A percentile compares a stretch with the other conserved stretches of the same genome.
These are phyloP conservation scores for Halichoeres trimaculatus DNA, from an alignment of 2,113 vertebrate species.

Conservation along the genomic window DNA sequence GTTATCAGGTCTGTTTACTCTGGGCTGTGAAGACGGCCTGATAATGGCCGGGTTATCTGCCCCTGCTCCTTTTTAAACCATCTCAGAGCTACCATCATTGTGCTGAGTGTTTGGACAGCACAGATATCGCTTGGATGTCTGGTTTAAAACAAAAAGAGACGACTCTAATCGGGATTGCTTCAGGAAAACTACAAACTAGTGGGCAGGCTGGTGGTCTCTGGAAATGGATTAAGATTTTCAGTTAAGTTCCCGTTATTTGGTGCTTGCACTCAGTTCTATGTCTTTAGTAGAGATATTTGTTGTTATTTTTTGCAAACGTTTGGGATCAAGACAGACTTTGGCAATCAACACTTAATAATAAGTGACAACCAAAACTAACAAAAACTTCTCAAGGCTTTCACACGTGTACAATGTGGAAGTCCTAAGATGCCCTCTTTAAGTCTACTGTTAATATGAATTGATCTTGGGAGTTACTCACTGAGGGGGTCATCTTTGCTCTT, in stretches of 20 bases:
- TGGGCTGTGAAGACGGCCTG: slow-evolving; percentile 77
- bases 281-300: background rate
- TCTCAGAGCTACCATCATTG: slow-evolving; percentile 75
- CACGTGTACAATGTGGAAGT: background rate
- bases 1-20: slow-evolving; percentile 80
- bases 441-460: background rate
- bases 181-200: slow-evolving; percentile 17
- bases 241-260: background rate
- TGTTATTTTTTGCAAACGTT: background rate
- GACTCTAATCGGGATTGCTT: slow-evolving; percentile 51
- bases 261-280: background rate
- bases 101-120: slow-evolving; percentile 80
- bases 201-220: background rate
- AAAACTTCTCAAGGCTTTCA: background rate
- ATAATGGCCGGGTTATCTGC: slow-evolving; percentile 73
- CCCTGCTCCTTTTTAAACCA: slow-evolving; percentile 73
- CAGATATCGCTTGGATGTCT: slow-evolving; percentile 77
- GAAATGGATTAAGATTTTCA: background rate
- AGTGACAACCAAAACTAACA: background rate
- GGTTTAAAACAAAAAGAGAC: slow-evolving; percentile 71
- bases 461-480: slow-evolving; percentile 86
- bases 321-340: background rate
- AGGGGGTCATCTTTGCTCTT: slow-evolving; percentile 94
- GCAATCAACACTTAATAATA: background rate
- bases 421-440: background rate